Base-by-base conservation (phyloP, 2,888 invertebrate species). In the Agrochola litura region DNA sequence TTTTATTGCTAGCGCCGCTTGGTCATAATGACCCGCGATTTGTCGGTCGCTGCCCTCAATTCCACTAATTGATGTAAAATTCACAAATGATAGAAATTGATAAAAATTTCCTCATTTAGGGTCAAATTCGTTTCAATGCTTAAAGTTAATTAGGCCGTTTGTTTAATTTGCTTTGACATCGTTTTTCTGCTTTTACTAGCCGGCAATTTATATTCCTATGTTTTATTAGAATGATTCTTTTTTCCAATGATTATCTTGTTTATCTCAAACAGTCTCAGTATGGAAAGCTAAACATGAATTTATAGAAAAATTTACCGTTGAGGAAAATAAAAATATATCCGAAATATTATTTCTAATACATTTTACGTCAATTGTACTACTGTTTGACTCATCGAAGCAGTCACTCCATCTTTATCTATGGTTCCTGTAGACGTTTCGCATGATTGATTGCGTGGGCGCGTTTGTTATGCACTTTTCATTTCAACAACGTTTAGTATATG, bases 391-490 rank as follows among this genome's bases (percentile, higher is more conserved):
- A 94, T 89, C 82, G 82, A 77, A 79, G 86, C 86, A 90, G 88
- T 90, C 90, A 86, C 66, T 79, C 66, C 76, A 76, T 86, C 86
- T 81, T 91, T 93, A 93, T 93, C 93, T 90, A 85, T 80, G 87
- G 90, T 90, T 89, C 89, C 79, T 86, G 89, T 91, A 91, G 90
- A 89, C 92, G 89, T 88, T 89, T 82, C 89, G 87, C 79, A 84
- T 90, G 89, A 91, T 89, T 90, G 91, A 91, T 92, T 88, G 88
- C 84, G 85, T 83, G 82, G 82, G 88, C 89, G 88, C 81, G 80
- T 88, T 91, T 90, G 89, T 90, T 90, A 90, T 90, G 88, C 89
- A 88, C 91, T 92, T 90, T 91, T 90, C 90, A 90, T 86, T 89
- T 86, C 88, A 86, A 85, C 85, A 89, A 89, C 92, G 88, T 90